phyloP scores from a whole-genome alignment of 2,888 invertebrate species.

The Temnothorax rugatulus region DNA sequence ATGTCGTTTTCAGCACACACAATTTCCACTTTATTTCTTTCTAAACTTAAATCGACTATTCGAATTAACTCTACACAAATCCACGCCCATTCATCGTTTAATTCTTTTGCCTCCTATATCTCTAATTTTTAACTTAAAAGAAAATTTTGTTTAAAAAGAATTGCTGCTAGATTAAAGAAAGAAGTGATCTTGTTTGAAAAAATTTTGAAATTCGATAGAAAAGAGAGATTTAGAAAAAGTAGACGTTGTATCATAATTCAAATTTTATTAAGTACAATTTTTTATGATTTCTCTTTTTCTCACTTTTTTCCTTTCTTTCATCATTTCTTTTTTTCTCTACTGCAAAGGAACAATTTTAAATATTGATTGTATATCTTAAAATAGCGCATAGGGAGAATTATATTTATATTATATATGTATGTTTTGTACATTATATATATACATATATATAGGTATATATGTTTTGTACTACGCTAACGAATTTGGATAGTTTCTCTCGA shows the following conservation, averaged over 20 bases:
- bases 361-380: neutral
- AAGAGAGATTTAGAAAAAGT: neutral
- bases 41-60: neutral
- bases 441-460: too few relatives aligned
- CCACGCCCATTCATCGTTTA: neutral
- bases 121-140: slow-evolving; percentile 9
- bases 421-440: neutral
- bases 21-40: neutral
- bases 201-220: neutral
- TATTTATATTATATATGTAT: neutral
- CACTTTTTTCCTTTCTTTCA: neutral
- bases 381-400: neutral
- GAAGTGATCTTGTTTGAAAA: neutral
- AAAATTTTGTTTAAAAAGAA: neutral
- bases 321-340: neutral
- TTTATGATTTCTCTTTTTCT: neutral
- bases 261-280: slow-evolving; percentile 4
- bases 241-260: neutral
- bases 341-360: neutral
- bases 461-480: neutral
- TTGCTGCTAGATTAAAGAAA: neutral
- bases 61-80: neutral
- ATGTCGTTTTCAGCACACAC: neutral
- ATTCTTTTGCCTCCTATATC: neutral
- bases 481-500: neutral